phyloP scores from a whole-genome alignment of 2,797 vertebrate species.

The Danio kyathit region DNA sequence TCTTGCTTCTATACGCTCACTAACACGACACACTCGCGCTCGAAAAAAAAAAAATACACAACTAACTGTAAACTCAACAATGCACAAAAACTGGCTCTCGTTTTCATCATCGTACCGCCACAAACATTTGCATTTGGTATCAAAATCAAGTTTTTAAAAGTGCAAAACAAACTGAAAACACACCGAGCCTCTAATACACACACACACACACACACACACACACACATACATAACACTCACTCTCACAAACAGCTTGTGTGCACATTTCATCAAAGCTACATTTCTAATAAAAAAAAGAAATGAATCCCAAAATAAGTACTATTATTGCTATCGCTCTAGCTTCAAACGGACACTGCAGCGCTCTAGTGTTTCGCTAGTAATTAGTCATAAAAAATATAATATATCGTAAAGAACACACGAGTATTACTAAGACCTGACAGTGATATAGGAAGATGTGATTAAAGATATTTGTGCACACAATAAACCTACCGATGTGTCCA shows the following conservation, averaged over 20 bases:
- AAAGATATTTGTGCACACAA: slow-evolving; percentile 1
- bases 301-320: slow-evolving; percentile 4
- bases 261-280: slow-evolving; percentile 38
- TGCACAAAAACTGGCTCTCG: slow-evolving; percentile 5
- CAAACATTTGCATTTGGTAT: slow-evolving; percentile 46
- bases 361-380: slow-evolving; percentile 43
- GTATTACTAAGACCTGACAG: slow-evolving; percentile 38
- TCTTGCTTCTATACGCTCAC: slow-evolving; percentile 32
- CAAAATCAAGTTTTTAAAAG: slow-evolving; percentile 55
- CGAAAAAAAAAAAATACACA: slow-evolving; percentile 9
- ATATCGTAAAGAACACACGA: slow-evolving; percentile 20
- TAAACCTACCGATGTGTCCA: slow-evolving; percentile 20
- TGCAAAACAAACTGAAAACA: slow-evolving; percentile 47
- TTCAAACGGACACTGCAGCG: slow-evolving; percentile 26
- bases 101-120: neutral
- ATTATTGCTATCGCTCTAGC: slow-evolving; percentile 50
- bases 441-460: slow-evolving; percentile 19
- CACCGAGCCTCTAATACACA: slow-evolving; percentile 10
- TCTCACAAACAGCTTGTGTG: slow-evolving; percentile 20
- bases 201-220: slow-evolving; percentile 11
- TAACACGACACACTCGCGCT: slow-evolving; percentile 64
- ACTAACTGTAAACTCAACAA: slow-evolving; percentile 30
- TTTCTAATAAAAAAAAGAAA: slow-evolving; percentile 24
- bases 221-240: slow-evolving; percentile 1
- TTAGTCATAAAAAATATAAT: slow-evolving; percentile 47